Evolutionary conservation across 2,113 vertebrate species (phyloP).

Genomic region (Cottus gobio): DNA sequence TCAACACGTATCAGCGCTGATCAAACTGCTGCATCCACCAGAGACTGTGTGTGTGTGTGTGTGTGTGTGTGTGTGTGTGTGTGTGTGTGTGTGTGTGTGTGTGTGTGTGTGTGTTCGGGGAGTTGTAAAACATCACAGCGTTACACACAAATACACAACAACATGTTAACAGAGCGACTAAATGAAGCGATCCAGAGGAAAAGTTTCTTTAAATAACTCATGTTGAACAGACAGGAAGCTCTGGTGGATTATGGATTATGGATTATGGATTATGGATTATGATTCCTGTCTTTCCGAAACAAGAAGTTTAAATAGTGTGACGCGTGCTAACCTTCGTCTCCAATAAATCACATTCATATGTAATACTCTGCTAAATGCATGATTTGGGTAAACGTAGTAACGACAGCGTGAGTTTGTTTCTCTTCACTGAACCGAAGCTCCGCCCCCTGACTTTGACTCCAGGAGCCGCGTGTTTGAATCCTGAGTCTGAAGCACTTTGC

Average conservation of each 20-base stretch:
- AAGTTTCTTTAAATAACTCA: no score
- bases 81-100: slow-evolving; percentile 10
- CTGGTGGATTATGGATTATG: no score
- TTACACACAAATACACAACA: neutral
- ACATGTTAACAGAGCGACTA: neutral
- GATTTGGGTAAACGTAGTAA: no score
- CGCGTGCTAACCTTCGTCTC: neutral
- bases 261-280: neutral
- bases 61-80: neutral
- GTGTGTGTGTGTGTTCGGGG: slow-evolving; percentile 6
- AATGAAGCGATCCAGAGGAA: neutral
- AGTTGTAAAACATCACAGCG: slow-evolving; percentile 1
- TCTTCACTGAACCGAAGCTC: no score
- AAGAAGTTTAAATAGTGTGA: neutral
- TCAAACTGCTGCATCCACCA: slow-evolving; percentile 96
- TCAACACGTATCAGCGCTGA: slow-evolving; percentile 99
- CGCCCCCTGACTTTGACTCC: no score
- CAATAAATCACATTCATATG: neutral
- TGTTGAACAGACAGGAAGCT: no score
- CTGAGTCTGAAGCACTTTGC: no score
- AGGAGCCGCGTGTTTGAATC: no score
- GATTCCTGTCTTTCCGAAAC: neutral
- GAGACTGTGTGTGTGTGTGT: slow-evolving; percentile 80
- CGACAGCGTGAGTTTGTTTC: no score
- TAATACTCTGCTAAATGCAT: no score